Conservation (phyloP, 2,888 invertebrate species). For the Dysmachus trigonus region DNA sequence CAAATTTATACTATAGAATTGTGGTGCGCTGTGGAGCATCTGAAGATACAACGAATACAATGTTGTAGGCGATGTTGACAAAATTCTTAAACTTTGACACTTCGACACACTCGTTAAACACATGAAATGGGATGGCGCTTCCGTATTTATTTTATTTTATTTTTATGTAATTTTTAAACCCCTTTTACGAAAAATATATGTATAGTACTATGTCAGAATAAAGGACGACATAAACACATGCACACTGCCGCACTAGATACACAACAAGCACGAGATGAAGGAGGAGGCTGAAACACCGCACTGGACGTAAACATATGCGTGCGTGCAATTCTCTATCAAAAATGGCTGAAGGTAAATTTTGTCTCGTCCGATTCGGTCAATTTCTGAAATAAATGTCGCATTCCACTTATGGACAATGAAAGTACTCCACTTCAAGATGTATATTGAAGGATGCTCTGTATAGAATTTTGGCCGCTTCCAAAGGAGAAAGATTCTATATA, state of each 20-base stretch:
- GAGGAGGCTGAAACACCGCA: constrained; percentile 13
- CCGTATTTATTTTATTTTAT: background rate
- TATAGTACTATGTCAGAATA: constrained; percentile 19
- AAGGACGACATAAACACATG: background rate
- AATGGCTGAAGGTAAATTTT: constrained; percentile 25
- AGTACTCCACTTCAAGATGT: background rate
- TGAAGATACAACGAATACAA: background rate
- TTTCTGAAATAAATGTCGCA: constrained; percentile 14
- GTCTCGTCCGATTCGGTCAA: background rate
- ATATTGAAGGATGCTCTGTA: background rate
- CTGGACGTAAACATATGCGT: constrained; percentile 42
- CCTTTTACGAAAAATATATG: background rate
- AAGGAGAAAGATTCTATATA: background rate
- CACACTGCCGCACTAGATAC: constrained; percentile 19
- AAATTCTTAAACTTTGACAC: background rate
- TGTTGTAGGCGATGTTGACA: too few species aligned
- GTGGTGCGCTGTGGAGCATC: background rate
- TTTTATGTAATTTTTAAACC: background rate
- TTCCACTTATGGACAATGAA: background rate
- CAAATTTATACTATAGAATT: background rate
- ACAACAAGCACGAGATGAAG: constrained; percentile 20
- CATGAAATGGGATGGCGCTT: background rate
- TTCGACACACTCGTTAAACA: constrained; percentile 2
- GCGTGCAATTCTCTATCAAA: constrained; percentile 32
- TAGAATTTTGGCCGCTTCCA: background rate